Evolutionary conservation across 2,888 invertebrate species (phyloP).

Genomic region (Chloroclystis v-ata): DNA sequence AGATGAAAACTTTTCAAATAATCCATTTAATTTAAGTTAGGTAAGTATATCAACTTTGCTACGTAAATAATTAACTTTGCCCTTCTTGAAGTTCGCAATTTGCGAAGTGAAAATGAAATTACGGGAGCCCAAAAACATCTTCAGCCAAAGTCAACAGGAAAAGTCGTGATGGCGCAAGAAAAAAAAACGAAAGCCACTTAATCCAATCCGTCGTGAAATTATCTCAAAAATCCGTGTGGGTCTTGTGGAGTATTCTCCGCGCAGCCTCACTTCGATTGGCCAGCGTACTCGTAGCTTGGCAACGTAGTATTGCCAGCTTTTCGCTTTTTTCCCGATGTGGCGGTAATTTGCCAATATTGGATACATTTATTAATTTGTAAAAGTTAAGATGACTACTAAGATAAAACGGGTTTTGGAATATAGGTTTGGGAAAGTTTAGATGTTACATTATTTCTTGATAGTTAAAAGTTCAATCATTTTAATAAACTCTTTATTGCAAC

Average conservation of each 20-base stretch:
- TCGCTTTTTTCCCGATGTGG: neutral
- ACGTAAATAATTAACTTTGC: slow-evolving; percentile 7
- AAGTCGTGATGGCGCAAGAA: slow-evolving; percentile 25
- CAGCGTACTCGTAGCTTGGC: slow-evolving; percentile 73
- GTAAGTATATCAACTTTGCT: slow-evolving; percentile 7
- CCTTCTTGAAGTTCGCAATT: slow-evolving; percentile 4
- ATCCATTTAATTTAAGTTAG: slow-evolving; percentile 3
- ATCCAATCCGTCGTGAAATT: slow-evolving; percentile 34
- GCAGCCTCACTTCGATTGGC: slow-evolving; percentile 76
- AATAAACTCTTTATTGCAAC: no score
- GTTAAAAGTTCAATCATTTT: no score
- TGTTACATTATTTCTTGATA: no score
- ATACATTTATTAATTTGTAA: no score
- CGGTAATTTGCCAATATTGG: neutral
- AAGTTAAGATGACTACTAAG: no score
- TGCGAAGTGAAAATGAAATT: slow-evolving; percentile 7
- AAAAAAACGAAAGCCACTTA: slow-evolving; percentile 36
- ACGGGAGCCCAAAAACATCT: slow-evolving; percentile 13
- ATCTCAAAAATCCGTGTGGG: slow-evolving; percentile 49
- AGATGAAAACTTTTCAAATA: slow-evolving; percentile 1
- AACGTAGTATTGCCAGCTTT: slow-evolving; percentile 46
- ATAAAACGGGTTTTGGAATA: no score
- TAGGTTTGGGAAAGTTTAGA: no score
- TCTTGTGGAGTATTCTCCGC: slow-evolving; percentile 60
- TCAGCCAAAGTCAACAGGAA: slow-evolving; percentile 25